These are phyloP conservation scores for Gnathonemus longibarbis DNA, from an alignment of 2,113 vertebrate genomes.

Conservation along the genomic window DNA sequence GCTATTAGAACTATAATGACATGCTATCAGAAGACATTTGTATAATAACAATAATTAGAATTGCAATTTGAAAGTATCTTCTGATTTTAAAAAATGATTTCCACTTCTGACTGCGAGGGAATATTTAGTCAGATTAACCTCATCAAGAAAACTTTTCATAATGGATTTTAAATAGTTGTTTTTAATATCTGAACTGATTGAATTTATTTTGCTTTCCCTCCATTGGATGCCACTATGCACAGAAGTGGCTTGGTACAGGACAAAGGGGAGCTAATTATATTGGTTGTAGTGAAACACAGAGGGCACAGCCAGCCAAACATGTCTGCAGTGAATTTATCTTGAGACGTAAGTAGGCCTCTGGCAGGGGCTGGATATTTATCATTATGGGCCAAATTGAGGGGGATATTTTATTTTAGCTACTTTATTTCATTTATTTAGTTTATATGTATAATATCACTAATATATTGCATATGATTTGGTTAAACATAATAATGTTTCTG, in stretches of 20 bases:
- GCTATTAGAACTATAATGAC: background rate
- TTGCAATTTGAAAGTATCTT: background rate
- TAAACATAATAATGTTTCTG: background rate
- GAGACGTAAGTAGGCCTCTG: background rate
- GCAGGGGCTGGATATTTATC: background rate
- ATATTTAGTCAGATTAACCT: background rate
- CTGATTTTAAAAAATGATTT: background rate
- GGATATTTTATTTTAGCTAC: background rate
- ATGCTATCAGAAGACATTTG: background rate
- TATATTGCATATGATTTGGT: background rate
- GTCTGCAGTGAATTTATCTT: background rate
- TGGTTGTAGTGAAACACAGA: background rate
- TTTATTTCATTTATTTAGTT: background rate
- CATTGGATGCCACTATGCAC: background rate
- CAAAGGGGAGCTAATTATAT: background rate
- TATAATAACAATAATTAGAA: constrained; percentile 1
- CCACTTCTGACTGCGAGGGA: background rate
- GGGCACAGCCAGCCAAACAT: background rate
- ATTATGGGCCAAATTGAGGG: background rate
- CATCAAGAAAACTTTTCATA: background rate
- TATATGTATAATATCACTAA: background rate
- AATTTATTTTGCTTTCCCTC: background rate
- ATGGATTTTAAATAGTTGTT: background rate
- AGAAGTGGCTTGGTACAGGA: background rate
- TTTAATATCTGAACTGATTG: background rate